A percentile compares a stretch with the other conserved stretches of the same genome.
These are phyloP conservation scores for Microhierax caerulescens DNA, from an alignment of 2,797 vertebrate genomes.

Conservation along the genomic window DNA sequence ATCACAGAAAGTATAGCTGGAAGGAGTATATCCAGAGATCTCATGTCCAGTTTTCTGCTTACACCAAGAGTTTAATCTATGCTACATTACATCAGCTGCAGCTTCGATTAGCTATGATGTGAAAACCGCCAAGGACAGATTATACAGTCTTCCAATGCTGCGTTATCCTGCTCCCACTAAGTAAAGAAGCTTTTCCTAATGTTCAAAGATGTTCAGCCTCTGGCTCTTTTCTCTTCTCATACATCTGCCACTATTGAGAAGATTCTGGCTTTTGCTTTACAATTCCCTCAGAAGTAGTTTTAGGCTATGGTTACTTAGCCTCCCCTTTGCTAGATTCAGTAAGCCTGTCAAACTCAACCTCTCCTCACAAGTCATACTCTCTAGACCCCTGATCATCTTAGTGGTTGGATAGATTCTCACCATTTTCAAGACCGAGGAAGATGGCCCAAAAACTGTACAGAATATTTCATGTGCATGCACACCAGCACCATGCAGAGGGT, in stretches of 20 bases:
- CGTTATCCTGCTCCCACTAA: not conserved
- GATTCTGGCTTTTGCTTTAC: not conserved
- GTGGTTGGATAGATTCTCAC: not conserved
- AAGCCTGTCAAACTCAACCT: not conserved
- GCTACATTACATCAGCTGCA: not conserved
- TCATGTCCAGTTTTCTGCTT: not conserved
- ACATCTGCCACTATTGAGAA: not conserved
- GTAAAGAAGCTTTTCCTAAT: not conserved
- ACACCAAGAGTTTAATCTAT: not conserved
- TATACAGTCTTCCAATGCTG: not conserved
- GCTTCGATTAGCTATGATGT: not conserved
- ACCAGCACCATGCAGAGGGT: not conserved
- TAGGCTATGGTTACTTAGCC: not conserved
- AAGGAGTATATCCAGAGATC: not conserved
- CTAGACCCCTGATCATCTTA: not conserved
- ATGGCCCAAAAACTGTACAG: not conserved
- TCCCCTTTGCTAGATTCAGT: not conserved
- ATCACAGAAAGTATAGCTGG: not conserved
- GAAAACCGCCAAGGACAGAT: not conserved
- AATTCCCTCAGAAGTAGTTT: not conserved
- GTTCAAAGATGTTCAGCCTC: not conserved
- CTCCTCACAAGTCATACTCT: not conserved
- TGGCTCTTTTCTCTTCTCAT: not conserved
- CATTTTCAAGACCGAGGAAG: not conserved
- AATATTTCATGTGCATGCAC: not conserved